Conservation (phyloP, 2,888 invertebrate species). For the Synanthedon formicaeformis region DNA sequence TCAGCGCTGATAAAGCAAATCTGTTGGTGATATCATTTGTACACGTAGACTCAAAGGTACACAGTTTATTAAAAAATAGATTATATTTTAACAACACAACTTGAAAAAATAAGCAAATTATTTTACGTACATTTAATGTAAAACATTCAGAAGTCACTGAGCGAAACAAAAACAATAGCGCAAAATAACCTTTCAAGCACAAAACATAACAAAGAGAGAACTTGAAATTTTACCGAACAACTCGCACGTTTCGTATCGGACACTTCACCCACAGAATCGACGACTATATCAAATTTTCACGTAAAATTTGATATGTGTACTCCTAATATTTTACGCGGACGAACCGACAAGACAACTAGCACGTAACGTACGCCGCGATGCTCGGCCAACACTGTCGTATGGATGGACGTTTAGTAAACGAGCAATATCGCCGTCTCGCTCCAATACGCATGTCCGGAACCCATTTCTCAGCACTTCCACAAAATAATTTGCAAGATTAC, state of each 20-base stretch:
- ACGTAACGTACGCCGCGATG: conserved; percentile 42
- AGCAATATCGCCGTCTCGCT: conserved; percentile 48
- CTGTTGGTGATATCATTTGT: conserved; percentile 48
- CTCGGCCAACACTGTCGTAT: conserved; percentile 55
- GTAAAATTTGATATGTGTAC: conserved; percentile 69
- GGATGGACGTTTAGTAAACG: conserved; percentile 17
- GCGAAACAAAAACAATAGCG: conserved; percentile 49
- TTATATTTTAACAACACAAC: conserved; percentile 4
- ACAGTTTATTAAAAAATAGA: conserved; percentile 11
- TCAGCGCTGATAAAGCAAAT: conserved; percentile 60
- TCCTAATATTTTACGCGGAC: conserved; percentile 22
- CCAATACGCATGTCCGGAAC: conserved; percentile 64
- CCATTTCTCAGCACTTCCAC: conserved; percentile 38
- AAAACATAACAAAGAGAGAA: conserved; percentile 7
- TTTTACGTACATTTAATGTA: conserved; percentile 36
- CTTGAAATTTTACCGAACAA: conserved; percentile 37
- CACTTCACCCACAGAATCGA: conserved; percentile 54
- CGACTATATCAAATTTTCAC: conserved; percentile 67
- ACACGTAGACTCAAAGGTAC: conserved; percentile 12
- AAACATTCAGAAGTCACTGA: conserved; percentile 42
- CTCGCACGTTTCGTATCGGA: conserved; percentile 38
- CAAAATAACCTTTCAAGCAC: conserved; percentile 29
- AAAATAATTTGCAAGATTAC: conserved; percentile 13
- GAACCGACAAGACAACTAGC: conserved; percentile 10
- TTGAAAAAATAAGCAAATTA: conserved; percentile 16